Conservation (phyloP, 2,113 vertebrate species). For the Microcebus griseorufus region DNA sequence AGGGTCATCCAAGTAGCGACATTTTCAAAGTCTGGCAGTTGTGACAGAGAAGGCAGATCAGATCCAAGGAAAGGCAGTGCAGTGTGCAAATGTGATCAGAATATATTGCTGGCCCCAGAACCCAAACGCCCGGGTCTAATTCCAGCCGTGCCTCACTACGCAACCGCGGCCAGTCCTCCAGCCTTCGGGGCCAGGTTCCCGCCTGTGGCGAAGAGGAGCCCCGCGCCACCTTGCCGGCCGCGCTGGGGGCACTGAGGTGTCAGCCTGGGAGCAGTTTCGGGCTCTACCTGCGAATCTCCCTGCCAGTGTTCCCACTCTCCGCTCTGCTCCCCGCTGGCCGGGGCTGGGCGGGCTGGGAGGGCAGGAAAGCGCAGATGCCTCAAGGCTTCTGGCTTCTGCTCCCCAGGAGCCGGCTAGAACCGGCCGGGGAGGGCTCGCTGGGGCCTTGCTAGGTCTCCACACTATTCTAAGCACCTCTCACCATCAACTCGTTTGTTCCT, state of each 20-base stretch:
- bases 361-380: neutral
- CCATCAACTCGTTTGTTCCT: too few relatives aligned
- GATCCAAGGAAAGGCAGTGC: accelerated
- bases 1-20: neutral
- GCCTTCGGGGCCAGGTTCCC: neutral
- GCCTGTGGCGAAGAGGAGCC: neutral
- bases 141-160: neutral
- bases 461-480: neutral
- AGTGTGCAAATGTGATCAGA: neutral
- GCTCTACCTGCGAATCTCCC: accelerated
- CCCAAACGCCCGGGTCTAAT: accelerated
- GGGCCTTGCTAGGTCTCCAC: neutral
- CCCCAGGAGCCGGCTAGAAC: neutral
- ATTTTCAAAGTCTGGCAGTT: neutral
- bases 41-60: neutral
- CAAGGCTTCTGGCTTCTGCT: neutral
- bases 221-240: too few relatives aligned
- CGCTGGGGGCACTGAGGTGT: neutral
- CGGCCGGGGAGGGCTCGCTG: neutral
- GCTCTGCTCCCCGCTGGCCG: neutral
- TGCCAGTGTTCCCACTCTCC: neutral
- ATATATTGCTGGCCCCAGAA: accelerated
- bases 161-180: neutral
- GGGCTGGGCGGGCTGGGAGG: accelerated
- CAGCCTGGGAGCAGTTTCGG: neutral